A percentile compares a stretch with the other conserved stretches of the same genome.
phyloP scores from a whole-genome alignment of 2,888 invertebrate species.

The Nemurella pictetii region DNA sequence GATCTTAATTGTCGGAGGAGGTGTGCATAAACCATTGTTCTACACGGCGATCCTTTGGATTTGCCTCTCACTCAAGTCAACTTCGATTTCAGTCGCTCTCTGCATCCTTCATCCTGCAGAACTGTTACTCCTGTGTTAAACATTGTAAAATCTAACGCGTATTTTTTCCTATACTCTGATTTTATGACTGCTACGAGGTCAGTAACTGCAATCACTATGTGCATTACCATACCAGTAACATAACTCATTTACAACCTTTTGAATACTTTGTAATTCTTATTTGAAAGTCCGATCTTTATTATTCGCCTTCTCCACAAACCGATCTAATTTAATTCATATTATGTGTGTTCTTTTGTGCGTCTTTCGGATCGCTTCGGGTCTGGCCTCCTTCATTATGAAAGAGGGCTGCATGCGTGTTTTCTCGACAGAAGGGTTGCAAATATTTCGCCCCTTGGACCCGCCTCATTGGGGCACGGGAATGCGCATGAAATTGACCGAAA shows the following conservation, averaged over 20 bases:
- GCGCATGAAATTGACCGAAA: neutral
- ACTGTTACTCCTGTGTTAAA: conserved; percentile 13
- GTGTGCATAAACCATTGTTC: neutral
- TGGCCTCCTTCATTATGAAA: neutral
- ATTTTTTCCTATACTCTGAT: neutral
- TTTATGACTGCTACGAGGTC: conserved; percentile 19
- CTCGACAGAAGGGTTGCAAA: neutral
- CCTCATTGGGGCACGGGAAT: neutral
- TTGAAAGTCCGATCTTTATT: neutral
- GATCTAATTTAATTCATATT: conserved; percentile 10
- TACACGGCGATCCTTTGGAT: neutral
- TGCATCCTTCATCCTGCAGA: no score
- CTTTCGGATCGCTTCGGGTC: neutral
- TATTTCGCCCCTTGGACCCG: neutral
- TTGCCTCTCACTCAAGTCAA: neutral
- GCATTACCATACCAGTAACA: conserved; percentile 21
- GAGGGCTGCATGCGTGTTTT: neutral
- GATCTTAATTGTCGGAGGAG: neutral
- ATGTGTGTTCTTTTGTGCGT: neutral
- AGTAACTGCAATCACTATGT: neutral
- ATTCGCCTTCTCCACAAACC: conserved; percentile 2
- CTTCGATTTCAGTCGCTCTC: no score
- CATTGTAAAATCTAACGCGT: neutral
- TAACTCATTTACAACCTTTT: conserved; percentile 2
- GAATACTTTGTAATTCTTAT: conserved; percentile 3